These are phyloP conservation scores for Pyrgilauda ruficollis DNA, from an alignment of 2,113 vertebrate species.

Conservation along the genomic window DNA sequence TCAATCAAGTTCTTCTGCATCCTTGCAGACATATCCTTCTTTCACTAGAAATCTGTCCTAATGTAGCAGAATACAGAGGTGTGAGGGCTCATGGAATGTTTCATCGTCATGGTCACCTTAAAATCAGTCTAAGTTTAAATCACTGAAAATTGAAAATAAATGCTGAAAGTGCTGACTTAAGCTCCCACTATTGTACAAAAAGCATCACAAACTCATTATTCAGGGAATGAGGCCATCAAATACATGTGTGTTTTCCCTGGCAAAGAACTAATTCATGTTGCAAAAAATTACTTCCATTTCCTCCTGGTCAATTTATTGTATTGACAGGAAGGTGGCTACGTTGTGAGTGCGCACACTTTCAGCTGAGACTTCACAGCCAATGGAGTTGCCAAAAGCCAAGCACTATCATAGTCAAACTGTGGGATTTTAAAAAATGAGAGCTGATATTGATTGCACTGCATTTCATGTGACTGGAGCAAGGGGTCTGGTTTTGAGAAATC, in stretches of 20 bases:
- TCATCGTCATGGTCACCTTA: rapidly evolving
- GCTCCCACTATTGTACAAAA: background rate
- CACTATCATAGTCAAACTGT: background rate
- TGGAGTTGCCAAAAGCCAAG: background rate
- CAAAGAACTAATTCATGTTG: background rate
- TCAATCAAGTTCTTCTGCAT: background rate
- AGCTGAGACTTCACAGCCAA: background rate
- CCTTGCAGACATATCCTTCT: background rate
- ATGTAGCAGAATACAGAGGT: background rate
- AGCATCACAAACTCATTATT: background rate
- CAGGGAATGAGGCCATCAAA: background rate
- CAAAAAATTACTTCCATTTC: background rate
- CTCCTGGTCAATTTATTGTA: background rate
- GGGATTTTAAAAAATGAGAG: background rate
- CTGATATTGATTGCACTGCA: background rate
- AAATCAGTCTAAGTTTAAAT: background rate
- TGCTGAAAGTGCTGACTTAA: background rate
- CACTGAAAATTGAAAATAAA: background rate
- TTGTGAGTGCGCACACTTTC: background rate
- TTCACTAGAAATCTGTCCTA: background rate
- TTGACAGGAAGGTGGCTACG: background rate
- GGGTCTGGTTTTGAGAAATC: background rate
- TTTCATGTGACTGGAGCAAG: background rate
- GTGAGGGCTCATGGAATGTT: background rate
- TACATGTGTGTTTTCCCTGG: background rate